Base-by-base conservation (phyloP, 2,888 invertebrate genomes). In the Deroplatys truncata region DNA sequence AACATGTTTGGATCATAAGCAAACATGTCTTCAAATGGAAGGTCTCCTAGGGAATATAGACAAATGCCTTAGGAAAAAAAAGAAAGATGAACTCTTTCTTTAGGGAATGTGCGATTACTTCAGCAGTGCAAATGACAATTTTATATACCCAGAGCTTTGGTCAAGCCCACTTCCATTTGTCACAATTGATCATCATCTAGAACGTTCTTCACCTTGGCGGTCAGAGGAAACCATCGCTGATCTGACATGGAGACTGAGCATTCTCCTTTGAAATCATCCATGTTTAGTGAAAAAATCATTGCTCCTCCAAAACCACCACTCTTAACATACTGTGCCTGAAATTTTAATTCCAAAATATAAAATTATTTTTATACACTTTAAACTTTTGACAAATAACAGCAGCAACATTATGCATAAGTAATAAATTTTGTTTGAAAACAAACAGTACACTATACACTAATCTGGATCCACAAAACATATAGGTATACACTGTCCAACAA, bases 251-350 rank as follows among this genome's bases (percentile, higher is more conserved):
- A 92, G 91, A 91, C 88, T 29, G 92, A 91, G 92, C 97, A 97
- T 28, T 93, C 92, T 8, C 95, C 95, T 88, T 93, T 94, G 92
- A 95, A 96, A 93, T 98, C 98, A 92, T 98, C 98, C 2, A 95
- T 95, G 92, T 98, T 98, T 35, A 98, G 94, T 16, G 97, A 96
- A 93, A 96, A 97, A 90, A 98, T 94, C 98, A 98, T 98, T 9
- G 96, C 97, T 72, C 98, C 98, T 86, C 96, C 96, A 91, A 97
- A 95, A 82, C 95, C 94, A 87, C 95, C 94, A 13, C 94, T 93
- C 92, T 94, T 95, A 1, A 97, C 95, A 93, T 94, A 97, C 90
- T 94, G 93, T 0, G 96, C 94, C 94, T 96, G 91, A 88, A 92
- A 93, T 20, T 56, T 56, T 2, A 5, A 72, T 72, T 20, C 20